Percentiles rank a stretch among this genome's conserved stretches.
These are phyloP conservation scores for Naso thynnoides DNA, from an alignment of 2,797 vertebrate species.

Conservation along the genomic window DNA sequence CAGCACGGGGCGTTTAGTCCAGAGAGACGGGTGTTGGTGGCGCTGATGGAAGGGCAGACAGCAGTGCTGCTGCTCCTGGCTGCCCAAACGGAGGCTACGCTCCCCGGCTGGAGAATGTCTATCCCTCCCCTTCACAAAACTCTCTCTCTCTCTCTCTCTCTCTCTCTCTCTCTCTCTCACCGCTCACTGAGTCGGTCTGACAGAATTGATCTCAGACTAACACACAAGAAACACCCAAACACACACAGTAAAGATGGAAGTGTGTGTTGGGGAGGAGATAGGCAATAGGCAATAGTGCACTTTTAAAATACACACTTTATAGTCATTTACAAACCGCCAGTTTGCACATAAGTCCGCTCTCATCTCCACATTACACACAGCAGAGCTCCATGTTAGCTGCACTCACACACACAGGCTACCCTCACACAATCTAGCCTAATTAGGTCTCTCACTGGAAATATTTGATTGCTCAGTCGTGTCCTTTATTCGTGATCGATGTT, in stretches of 20 bases:
- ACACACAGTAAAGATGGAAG: slow-evolving; percentile 14
- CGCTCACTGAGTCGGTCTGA: slow-evolving; percentile 37
- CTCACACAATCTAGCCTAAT: slow-evolving; percentile 52
- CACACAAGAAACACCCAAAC: background rate
- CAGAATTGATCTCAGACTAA: slow-evolving; percentile 38
- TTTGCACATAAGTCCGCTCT: background rate
- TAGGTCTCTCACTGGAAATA: slow-evolving; percentile 55
- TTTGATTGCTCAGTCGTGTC: slow-evolving; percentile 39
- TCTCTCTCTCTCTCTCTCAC: slow-evolving; percentile 21
- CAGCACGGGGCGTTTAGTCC: slow-evolving; percentile 59
- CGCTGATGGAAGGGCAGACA: slow-evolving; percentile 55
- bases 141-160: slow-evolving; percentile 33
- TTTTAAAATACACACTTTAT: slow-evolving; percentile 28
- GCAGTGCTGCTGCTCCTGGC: slow-evolving; percentile 58
- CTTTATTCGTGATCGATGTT: slow-evolving; percentile 45
- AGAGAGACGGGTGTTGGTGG: slow-evolving; percentile 52
- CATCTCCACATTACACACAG: background rate
- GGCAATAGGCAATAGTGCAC: too few relatives aligned
- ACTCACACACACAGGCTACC: slow-evolving; percentile 23
- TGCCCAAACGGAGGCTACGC: slow-evolving; percentile 68
- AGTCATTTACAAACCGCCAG: slow-evolving; percentile 27
- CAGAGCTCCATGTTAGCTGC: background rate
- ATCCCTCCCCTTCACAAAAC: slow-evolving; percentile 55
- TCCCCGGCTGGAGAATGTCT: slow-evolving; percentile 63
- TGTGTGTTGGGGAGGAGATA: background rate